A percentile compares a stretch with the other conserved stretches of the same genome.
Evolutionary conservation across 2,888 invertebrate species (phyloP).

Genomic region (Drosophila emarginata): DNA sequence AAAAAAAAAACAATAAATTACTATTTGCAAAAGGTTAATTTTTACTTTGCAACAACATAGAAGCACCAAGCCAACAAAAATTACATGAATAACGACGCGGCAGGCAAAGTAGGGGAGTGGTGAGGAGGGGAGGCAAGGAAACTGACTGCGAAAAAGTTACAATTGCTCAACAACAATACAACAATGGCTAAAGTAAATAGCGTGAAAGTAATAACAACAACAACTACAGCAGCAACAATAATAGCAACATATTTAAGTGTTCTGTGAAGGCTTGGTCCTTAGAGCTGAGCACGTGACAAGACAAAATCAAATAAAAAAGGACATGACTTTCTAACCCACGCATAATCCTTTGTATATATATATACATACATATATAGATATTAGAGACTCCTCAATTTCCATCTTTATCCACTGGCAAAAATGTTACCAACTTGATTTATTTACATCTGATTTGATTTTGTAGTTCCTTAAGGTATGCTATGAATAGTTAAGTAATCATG

Average conservation of each 20-base stretch:
- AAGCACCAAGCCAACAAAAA: conserved; percentile 46
- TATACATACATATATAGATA: no score
- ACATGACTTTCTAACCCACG: no score
- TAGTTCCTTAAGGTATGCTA: no score
- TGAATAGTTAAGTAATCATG: no score
- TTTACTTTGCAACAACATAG: conserved; percentile 53
- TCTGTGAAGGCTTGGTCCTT: conserved; percentile 42
- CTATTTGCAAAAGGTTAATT: conserved; percentile 77
- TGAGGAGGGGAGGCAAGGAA: not conserved
- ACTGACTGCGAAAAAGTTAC: conserved; percentile 53
- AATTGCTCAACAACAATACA: conserved; percentile 53
- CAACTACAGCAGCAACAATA: conserved; percentile 22
- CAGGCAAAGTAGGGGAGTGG: not conserved
- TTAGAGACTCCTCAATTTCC: no score
- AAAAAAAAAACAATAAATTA: conserved; percentile 65
- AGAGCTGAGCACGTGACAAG: conserved; percentile 47
- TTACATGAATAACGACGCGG: conserved; percentile 50
- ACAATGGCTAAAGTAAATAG: conserved; percentile 56
- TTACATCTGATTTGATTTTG: no score
- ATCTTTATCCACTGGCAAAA: no score
- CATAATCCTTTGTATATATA: no score
- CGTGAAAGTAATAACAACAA: conserved; percentile 31
- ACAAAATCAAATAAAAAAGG: not conserved
- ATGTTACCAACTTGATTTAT: no score
- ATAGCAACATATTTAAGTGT: conserved; percentile 17